These are phyloP conservation scores for Tachysurus fulvidraco DNA, from an alignment of 2,113 vertebrate genomes.

Conservation along the genomic window DNA sequence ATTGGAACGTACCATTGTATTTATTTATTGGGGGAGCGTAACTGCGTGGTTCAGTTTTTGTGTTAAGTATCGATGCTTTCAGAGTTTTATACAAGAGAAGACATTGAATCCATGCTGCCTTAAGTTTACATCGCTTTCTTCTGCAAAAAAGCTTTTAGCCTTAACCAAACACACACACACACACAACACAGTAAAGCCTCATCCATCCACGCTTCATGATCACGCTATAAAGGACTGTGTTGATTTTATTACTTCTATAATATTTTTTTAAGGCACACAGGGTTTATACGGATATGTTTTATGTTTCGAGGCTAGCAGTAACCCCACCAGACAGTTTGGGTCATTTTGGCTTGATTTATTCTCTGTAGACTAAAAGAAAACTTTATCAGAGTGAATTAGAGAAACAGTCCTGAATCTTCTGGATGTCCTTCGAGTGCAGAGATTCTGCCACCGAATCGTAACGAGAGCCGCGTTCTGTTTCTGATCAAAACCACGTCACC, in stretches of 20 bases:
- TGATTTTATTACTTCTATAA: neutral
- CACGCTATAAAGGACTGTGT: neutral
- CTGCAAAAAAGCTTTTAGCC: constrained; percentile 82
- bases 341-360: neutral
- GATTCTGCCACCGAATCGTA: neutral
- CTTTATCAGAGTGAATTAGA: neutral
- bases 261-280: neutral
- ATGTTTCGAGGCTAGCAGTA: neutral
- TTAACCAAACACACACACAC: constrained; percentile 77
- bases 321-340: neutral
- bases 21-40: constrained; percentile 52
- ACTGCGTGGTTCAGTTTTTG: constrained; percentile 28
- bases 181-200: constrained; percentile 70
- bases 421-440: neutral
- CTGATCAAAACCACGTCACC: neutral
- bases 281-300: neutral
- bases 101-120: constrained; percentile 86
- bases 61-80: constrained; percentile 56
- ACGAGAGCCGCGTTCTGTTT: neutral
- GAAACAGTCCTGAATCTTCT: neutral
- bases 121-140: constrained; percentile 87
- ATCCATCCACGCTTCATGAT: constrained; percentile 30
- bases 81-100: constrained; percentile 56
- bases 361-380: neutral
- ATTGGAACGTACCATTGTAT: constrained; percentile 54